Evolutionary conservation across 92 coral and sea anemone genomes (phyloP).

Genomic region (Meandrina meandrites): DNA sequence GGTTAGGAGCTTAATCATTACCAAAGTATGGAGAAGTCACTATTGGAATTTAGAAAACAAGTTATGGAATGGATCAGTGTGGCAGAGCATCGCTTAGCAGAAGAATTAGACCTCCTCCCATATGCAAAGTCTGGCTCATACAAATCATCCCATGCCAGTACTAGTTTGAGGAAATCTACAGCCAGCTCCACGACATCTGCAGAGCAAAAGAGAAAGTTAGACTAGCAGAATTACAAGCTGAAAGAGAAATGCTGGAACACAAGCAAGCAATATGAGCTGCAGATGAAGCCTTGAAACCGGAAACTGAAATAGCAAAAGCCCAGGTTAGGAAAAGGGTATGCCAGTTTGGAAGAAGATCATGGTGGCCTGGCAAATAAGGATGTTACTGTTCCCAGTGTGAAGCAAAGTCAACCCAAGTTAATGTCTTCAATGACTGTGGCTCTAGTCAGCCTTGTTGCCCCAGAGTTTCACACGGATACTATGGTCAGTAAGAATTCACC

Average conservation of each 20-base stretch:
- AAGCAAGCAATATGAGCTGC: background rate
- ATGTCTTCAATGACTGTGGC: background rate
- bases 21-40: slow-evolving; percentile 30
- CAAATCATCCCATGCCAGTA: background rate
- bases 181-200: background rate
- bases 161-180: background rate
- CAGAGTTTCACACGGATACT: background rate
- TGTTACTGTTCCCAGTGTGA: background rate
- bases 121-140: background rate
- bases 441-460: background rate
- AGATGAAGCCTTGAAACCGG: slow-evolving; percentile 7
- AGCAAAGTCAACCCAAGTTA: background rate
- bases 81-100: slow-evolving; percentile 30
- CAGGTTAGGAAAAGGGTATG: slow-evolving; percentile 52
- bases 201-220: background rate
- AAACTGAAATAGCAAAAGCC: slow-evolving; percentile 59
- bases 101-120: slow-evolving; percentile 9
- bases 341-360: slow-evolving; percentile 16
- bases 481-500: background rate
- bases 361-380: background rate
- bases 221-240: background rate
- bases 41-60: background rate
- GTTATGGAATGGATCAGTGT: background rate
- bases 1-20: slow-evolving; percentile 47
- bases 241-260: background rate